phyloP scores from a whole-genome alignment of 2,113 vertebrate species.

The Sapajus apella region DNA sequence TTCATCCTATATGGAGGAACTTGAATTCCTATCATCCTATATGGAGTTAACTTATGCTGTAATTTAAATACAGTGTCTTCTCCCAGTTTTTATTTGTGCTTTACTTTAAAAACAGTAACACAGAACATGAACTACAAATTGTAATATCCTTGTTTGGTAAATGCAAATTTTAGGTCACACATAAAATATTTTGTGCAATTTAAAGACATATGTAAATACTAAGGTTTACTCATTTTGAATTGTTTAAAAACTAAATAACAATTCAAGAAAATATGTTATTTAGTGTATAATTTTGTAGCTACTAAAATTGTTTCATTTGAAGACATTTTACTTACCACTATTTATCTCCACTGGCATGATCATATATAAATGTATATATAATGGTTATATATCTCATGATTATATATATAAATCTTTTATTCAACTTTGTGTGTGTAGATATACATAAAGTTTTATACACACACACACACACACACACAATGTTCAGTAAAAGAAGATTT shows the following conservation, averaged over 20 bases:
- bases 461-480: background rate
- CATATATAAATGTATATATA: background rate
- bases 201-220: background rate
- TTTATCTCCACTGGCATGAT: background rate
- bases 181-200: background rate
- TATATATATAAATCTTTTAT: background rate
- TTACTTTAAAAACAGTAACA: conserved; percentile 13
- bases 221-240: background rate
- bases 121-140: background rate
- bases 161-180: background rate
- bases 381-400: too few species aligned
- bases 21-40: background rate
- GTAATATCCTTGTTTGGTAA: background rate
- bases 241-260: background rate
- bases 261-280: background rate
- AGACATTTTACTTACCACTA: background rate
- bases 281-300: background rate
- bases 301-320: background rate
- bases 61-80: background rate
- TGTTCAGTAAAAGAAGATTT: background rate
- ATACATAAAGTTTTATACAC: too few species aligned
- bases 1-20: background rate
- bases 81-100: background rate
- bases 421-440: background rate
- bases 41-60: background rate